Conservation (phyloP, 1,140 invertebrate species). For the Bursaphelenchus mucronatus region DNA sequence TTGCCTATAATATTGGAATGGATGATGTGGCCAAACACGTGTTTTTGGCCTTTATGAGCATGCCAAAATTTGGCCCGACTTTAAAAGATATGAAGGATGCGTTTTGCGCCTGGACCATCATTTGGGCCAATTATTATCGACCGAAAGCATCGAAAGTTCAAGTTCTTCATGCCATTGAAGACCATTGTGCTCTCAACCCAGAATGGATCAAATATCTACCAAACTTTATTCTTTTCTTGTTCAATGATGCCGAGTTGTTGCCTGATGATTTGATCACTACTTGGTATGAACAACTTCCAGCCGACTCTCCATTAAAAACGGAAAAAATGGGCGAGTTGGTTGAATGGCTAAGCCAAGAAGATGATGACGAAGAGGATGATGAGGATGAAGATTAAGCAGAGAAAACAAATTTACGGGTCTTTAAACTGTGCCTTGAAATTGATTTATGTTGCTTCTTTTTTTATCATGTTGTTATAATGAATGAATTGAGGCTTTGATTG, state of each 20-base stretch:
- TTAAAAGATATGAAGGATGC: constrained; percentile 29
- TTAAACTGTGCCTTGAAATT: constrained; percentile 2
- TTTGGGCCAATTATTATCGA: constrained; percentile 41
- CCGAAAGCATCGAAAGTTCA: constrained; percentile 14
- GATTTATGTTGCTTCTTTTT: constrained; percentile 3
- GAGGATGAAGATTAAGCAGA: constrained; percentile 2
- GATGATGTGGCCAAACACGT: constrained; percentile 37
- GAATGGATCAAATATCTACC: constrained; percentile 22
- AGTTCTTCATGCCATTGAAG: constrained; percentile 29
- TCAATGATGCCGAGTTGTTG: constrained; percentile 25
- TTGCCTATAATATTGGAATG: constrained; percentile 44
- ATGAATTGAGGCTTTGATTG: not conserved
- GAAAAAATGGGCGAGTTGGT: constrained; percentile 22
- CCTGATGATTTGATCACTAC: constrained; percentile 19
- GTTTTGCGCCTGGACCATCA: constrained; percentile 16
- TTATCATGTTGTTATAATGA: not conserved
- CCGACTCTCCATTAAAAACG: constrained; percentile 5
- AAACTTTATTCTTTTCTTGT: constrained; percentile 32
- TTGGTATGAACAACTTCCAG: constrained; percentile 28
- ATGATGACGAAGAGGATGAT: constrained; percentile 27
- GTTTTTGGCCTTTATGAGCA: constrained; percentile 34
- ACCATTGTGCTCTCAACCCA: constrained; percentile 8
- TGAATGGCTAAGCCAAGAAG: constrained; percentile 24
- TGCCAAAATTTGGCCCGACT: constrained; percentile 12
- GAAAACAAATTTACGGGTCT: not conserved